Conservation (phyloP, 2,113 vertebrate genomes). For the zebrafish (Danio rerio) region DNA sequence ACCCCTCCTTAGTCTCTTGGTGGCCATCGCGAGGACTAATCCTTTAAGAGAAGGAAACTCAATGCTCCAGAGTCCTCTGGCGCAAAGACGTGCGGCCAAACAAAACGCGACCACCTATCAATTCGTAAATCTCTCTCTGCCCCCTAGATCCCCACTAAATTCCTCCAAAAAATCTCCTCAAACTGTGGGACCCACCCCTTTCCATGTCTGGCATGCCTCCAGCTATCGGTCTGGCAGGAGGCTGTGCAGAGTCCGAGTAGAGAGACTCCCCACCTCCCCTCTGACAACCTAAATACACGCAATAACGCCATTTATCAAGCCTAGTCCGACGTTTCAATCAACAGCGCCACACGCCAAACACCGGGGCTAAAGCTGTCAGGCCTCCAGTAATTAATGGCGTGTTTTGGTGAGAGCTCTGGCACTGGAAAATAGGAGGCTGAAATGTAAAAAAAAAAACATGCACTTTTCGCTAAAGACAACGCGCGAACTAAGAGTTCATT, state of each 20-base stretch:
- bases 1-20: constrained; percentile 67
- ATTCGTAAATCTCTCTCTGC: constrained; percentile 72
- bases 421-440: constrained; percentile 17
- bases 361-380: constrained; percentile 68
- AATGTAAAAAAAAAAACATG: not conserved
- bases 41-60: constrained; percentile 68
- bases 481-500: not conserved
- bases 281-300: constrained; percentile 72
- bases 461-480: not conserved
- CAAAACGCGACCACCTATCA: constrained; percentile 76
- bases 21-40: constrained; percentile 72
- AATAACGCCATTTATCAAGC: constrained; percentile 81
- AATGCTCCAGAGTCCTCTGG: constrained; percentile 64
- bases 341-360: constrained; percentile 75
- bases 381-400: constrained; percentile 43
- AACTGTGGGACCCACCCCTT: constrained; percentile 69
- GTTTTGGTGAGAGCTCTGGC: constrained; percentile 36
- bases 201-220: constrained; percentile 78
- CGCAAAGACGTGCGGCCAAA: constrained; percentile 71
- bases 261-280: constrained; percentile 67
- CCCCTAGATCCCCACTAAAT: constrained; percentile 65
- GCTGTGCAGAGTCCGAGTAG: constrained; percentile 64
- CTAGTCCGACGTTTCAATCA: constrained; percentile 73
- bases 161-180: constrained; percentile 70
- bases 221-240: constrained; percentile 72